A percentile compares a stretch with the other conserved stretches of the same genome.
These are phyloP conservation scores for Mustela nigripes DNA, from an alignment of 2,113 vertebrate genomes.

Conservation along the genomic window DNA sequence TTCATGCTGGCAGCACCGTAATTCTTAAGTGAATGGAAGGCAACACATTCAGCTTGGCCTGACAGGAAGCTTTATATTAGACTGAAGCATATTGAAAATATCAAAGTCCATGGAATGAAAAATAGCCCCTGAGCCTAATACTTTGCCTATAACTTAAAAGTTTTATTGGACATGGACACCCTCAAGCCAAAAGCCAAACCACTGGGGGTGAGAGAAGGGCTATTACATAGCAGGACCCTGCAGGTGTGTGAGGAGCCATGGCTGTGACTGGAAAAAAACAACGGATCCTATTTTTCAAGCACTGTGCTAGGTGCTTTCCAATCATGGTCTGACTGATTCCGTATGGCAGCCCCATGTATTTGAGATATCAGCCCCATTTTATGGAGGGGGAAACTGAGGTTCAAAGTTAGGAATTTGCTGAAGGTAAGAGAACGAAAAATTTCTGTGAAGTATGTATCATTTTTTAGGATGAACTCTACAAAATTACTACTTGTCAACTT, in stretches of 20 bases:
- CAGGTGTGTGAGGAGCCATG: neutral
- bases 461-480: neutral
- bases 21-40: neutral
- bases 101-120: conserved; percentile 25
- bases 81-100: conserved; percentile 47
- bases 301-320: neutral
- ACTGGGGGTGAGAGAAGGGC: neutral
- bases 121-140: neutral
- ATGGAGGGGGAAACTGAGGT: neutral
- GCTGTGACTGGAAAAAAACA: too few species aligned
- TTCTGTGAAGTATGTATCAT: neutral
- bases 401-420: neutral
- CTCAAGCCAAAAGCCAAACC: neutral
- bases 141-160: conserved; percentile 11
- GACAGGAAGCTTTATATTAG: conserved; percentile 25
- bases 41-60: neutral
- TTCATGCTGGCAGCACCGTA: neutral
- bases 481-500: neutral
- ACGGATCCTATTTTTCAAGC: neutral
- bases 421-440: neutral
- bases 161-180: conserved; percentile 36
- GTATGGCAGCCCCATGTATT: fast-evolving
- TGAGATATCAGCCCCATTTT: neutral
- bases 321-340: fast-evolving
- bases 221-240: neutral